Base-by-base conservation (phyloP, 2,113 vertebrate genomes). In the Dasyornis broadbenti region DNA sequence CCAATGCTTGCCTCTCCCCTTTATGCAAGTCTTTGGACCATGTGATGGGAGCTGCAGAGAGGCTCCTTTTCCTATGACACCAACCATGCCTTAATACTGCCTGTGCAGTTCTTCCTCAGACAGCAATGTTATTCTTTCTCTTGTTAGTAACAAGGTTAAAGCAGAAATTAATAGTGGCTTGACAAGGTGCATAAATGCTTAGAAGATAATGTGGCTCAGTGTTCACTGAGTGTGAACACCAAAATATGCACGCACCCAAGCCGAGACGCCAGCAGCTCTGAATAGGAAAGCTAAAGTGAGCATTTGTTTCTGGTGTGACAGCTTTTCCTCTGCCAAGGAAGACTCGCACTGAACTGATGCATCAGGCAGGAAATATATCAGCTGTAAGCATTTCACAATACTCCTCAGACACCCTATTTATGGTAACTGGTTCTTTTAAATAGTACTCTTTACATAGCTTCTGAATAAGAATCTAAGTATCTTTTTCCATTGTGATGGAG, bases 211-310 rank as follows among this genome's bases (percentile, higher is more conserved):
- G 39, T 11, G 64, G 54, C 65, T 86, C 83, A 63, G 14, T 35
- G 27, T 27, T 30, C 49, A 71, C 35, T 72, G 56, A 68, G 23
- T 8, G 22, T 15, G 63, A 61, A 44, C 57, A 53, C 20, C 15
- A 18, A 64, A 68, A 52, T 28, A 30, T 0, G 2, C 15, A 66
- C 0, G 0, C 4, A 10, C 4, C 18, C 2, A 2, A 39, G 59
- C 22, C 0, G 1, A 70, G 80, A 57, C 4, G 6, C 22, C 1
- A 1, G 33, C 23, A 66, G 42, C 31, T 88, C 69, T 1, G 0
- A 69, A 42, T 27, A 61, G 11, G 44, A 92, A 75, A 50, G 82
- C 66, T 87, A 65, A 86, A 91, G 57, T 37, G 44, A 69, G 28
- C 26, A 23, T 80, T 95, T 92, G 31, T 75, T 90, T 61, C 28